phyloP scores from a whole-genome alignment of 2,888 invertebrate species.

The Drosophila eohydei region DNA sequence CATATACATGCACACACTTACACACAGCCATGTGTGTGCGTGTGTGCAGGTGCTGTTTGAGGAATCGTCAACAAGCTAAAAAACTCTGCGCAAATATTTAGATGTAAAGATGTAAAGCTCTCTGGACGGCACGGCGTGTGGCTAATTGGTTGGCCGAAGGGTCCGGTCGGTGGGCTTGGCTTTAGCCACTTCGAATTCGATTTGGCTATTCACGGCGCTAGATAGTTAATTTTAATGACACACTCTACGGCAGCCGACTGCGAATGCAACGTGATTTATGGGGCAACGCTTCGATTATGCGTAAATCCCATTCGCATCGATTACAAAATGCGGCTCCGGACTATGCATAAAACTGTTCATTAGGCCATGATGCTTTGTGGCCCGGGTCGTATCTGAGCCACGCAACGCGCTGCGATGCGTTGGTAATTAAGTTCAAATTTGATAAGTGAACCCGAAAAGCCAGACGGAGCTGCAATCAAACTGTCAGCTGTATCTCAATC shows the following conservation, averaged over 20 bases:
- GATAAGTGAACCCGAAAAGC: conserved; percentile 64
- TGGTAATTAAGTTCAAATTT: conserved; percentile 74
- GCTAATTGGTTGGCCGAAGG: conserved; percentile 64
- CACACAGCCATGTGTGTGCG: background rate
- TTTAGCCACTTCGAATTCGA: conserved; percentile 5
- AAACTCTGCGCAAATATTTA: conserved; percentile 71
- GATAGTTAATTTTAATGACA: conserved; percentile 81
- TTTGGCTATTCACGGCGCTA: conserved; percentile 48
- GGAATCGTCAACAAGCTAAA: conserved; percentile 50
- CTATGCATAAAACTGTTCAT: conserved; percentile 75
- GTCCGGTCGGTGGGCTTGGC: conserved; percentile 11
- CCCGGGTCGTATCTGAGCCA: conserved; percentile 49
- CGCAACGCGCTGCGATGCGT: conserved; percentile 15
- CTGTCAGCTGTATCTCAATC: conserved; percentile 36
- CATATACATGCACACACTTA: conserved; percentile 20
- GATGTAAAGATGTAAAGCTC: conserved; percentile 45
- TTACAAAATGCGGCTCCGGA: conserved; percentile 63
- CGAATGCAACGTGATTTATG: conserved; percentile 80
- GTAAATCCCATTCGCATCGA: conserved; percentile 57
- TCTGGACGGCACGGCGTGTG: conserved; percentile 59
- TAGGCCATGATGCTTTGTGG: conserved; percentile 40
- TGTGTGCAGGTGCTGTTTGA: conserved; percentile 10
- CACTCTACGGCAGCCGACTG: conserved; percentile 49
- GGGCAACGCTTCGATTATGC: conserved; percentile 33
- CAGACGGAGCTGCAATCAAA: conserved; percentile 27